These are phyloP conservation scores for Neodiprion fabricii DNA, from an alignment of 1,140 invertebrate genomes.

Conservation along the genomic window DNA sequence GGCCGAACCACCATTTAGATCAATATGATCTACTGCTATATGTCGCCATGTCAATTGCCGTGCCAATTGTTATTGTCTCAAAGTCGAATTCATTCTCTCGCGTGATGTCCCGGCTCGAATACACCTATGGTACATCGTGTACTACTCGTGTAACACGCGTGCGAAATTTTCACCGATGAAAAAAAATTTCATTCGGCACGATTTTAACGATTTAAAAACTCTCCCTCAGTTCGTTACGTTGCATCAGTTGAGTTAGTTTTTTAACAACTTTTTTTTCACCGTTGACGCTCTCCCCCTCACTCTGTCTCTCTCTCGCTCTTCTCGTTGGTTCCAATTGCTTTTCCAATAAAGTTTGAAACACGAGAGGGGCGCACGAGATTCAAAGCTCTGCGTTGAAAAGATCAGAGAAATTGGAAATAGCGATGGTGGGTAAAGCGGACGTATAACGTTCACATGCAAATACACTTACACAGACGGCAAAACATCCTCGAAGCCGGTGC, in stretches of 20 bases:
- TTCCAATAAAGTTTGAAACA: neutral
- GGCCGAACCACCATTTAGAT: neutral
- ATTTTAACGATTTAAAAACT: neutral
- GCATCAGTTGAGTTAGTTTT: neutral
- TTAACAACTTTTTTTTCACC: too few relatives aligned
- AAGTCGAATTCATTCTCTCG: neutral
- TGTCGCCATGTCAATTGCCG: neutral
- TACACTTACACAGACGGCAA: too few relatives aligned
- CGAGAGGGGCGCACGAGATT: too few relatives aligned
- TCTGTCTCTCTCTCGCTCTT: neutral
- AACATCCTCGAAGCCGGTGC: neutral
- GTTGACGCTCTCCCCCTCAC: too few relatives aligned
- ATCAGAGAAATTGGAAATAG: neutral
- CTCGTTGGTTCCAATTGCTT: neutral
- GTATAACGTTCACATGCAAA: too few relatives aligned
- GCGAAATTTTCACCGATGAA: neutral
- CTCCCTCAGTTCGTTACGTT: neutral
- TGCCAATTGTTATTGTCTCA: neutral
- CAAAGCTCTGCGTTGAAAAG: neutral
- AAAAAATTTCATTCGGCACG: neutral
- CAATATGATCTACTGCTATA: neutral
- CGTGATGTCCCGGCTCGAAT: neutral
- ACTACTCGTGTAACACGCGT: neutral
- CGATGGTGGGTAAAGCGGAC: too few relatives aligned
- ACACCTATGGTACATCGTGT: neutral